Evolutionary conservation across 2,113 vertebrate genomes (phyloP).

Genomic region (Catharus fuscescens): DNA sequence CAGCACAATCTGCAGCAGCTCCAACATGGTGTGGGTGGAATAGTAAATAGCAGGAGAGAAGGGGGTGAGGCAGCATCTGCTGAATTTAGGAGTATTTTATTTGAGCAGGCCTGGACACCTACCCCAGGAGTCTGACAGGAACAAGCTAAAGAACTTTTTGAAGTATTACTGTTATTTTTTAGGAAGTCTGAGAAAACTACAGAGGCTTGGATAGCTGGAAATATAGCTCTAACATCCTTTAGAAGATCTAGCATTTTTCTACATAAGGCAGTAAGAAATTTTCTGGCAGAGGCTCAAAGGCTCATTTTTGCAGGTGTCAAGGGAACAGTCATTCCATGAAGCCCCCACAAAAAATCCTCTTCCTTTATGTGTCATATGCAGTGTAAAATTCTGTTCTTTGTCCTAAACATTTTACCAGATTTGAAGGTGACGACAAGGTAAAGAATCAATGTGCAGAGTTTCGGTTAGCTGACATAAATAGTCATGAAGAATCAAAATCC

Average conservation of each 20-base stretch:
- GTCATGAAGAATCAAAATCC: not conserved
- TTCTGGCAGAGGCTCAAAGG: constrained; percentile 44
- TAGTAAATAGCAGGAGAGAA: constrained; percentile 11
- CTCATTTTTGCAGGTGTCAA: constrained; percentile 2
- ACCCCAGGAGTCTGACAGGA: not conserved
- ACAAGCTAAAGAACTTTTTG: constrained; percentile 4
- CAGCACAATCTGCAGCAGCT: not conserved
- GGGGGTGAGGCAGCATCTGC: constrained; percentile 36
- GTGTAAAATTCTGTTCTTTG: not conserved
- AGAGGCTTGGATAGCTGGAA: not conserved
- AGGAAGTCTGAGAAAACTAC: constrained; percentile 12
- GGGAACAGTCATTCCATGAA: not conserved
- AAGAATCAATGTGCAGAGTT: not conserved
- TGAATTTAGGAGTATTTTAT: constrained; percentile 12
- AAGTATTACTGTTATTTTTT: not conserved
- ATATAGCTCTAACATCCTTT: not conserved
- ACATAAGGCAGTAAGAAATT: not conserved
- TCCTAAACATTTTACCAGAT: not conserved
- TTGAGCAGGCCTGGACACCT: constrained; percentile 45
- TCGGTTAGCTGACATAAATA: not conserved
- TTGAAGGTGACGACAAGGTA: not conserved
- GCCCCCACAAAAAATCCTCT: not conserved
- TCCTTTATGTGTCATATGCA: not conserved
- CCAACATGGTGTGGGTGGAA: constrained; percentile 20
- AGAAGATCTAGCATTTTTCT: constrained; percentile 29